phyloP scores from a whole-genome alignment of 2,888 invertebrate genomes.

The Tipula confusa region DNA sequence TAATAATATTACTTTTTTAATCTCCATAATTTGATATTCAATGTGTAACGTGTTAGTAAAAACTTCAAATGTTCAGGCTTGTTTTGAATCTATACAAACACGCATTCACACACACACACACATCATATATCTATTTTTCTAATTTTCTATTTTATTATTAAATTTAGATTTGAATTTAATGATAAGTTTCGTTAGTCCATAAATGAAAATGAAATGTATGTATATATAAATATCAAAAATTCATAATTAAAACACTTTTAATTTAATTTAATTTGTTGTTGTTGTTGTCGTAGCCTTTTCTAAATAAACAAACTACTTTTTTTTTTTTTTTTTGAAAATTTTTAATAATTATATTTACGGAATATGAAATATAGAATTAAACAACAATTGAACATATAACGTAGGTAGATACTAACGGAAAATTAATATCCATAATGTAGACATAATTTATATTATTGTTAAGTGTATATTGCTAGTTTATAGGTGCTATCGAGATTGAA shows the following conservation, averaged over 20 bases:
- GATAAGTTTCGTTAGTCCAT: not conserved
- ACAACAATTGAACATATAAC: not conserved
- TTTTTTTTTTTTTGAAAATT: not conserved
- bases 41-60: too few relatives aligned
- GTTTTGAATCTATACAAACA: not conserved
- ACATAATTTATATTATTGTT: not conserved
- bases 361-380: not conserved
- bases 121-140: not conserved
- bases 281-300: not conserved
- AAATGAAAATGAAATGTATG: not conserved
- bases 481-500: not conserved
- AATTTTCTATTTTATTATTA: not conserved
- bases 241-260: slow-evolving; percentile 25
- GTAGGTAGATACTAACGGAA: not conserved
- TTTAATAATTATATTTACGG: not conserved
- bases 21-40: not conserved
- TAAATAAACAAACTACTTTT: not conserved
- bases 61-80: not conserved
- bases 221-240: not conserved
- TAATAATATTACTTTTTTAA: not conserved
- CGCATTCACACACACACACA: not conserved
- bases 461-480: not conserved
- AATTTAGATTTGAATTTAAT: slow-evolving; percentile 3
- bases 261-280: not conserved
- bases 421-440: slow-evolving; percentile 3